A percentile compares a stretch with the other conserved stretches of the same genome.
These are phyloP conservation scores for Phrynocephalus versicolor DNA, from an alignment of 2,113 vertebrate species.

Conservation along the genomic window DNA sequence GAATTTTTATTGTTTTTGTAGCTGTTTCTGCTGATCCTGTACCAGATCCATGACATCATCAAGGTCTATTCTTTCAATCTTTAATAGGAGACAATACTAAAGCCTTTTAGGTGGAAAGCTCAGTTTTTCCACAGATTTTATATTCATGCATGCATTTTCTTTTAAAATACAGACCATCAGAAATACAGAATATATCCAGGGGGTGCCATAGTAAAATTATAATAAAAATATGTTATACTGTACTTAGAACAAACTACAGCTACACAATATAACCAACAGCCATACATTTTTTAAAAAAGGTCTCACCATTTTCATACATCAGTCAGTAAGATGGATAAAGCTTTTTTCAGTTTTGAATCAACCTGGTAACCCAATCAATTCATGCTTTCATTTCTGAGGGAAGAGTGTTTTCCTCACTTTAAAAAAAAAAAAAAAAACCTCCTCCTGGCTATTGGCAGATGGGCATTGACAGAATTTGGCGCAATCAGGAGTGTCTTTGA, in stretches of 20 bases:
- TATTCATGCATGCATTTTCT: no score
- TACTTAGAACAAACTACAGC: neutral
- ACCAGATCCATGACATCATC: conserved; percentile 23
- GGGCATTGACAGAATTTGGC: neutral
- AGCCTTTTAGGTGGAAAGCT: conserved; percentile 30
- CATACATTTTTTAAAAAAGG: no score
- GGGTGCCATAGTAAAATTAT: neutral
- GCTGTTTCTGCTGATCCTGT: conserved; percentile 50
- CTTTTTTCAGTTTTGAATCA: no score
- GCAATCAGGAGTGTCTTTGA: neutral
- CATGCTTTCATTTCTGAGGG: no score
- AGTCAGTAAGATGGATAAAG: no score
- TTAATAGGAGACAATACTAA: conserved; percentile 23
- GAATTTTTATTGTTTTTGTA: conserved; percentile 50
- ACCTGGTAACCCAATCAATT: no score
- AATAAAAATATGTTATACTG: neutral
- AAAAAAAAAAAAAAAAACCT: no score
- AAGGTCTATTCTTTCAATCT: conserved; percentile 36
- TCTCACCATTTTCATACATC: no score
- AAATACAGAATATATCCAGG: neutral
- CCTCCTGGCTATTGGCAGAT: neutral
- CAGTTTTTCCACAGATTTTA: neutral
- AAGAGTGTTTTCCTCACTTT: no score
- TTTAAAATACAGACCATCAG: neutral
- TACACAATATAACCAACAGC: no score